phyloP scores from a whole-genome alignment of 2,113 vertebrate species.

The Oncorhynchus tshawytscha region DNA sequence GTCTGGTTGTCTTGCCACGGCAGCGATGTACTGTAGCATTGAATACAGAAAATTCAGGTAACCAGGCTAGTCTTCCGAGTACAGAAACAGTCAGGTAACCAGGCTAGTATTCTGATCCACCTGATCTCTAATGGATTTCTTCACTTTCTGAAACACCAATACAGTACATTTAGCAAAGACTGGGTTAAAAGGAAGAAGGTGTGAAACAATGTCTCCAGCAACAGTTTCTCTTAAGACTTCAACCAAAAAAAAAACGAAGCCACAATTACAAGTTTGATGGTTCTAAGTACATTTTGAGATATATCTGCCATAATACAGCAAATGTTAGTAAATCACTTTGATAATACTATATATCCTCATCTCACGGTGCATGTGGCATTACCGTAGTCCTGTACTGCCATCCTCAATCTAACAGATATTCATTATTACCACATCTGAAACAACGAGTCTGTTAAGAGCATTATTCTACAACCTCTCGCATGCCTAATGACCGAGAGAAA shows the following conservation, averaged over 20 bases:
- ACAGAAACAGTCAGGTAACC: not conserved
- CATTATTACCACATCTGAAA: slow-evolving; percentile 19
- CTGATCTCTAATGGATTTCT: not conserved
- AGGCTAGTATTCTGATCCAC: not conserved
- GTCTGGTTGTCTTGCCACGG: too few relatives aligned
- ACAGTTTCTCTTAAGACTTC: too few relatives aligned
- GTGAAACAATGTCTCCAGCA: too few relatives aligned
- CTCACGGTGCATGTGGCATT: slow-evolving; percentile 26
- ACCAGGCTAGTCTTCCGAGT: too few relatives aligned
- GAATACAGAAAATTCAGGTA: too few relatives aligned
- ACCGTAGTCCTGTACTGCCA: slow-evolving; percentile 25
- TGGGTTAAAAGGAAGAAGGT: too few relatives aligned
- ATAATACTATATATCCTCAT: slow-evolving; percentile 49
- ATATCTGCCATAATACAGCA: not conserved
- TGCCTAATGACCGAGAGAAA: slow-evolving; percentile 57
- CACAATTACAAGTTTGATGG: not conserved
- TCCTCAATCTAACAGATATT: slow-evolving; percentile 35
- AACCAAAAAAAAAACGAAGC: not conserved
- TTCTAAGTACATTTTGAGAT: not conserved
- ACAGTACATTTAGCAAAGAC: too few relatives aligned
- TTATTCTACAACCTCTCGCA: slow-evolving; percentile 44
- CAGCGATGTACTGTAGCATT: too few relatives aligned
- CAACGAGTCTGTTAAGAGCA: slow-evolving; percentile 54
- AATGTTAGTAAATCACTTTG: not conserved
- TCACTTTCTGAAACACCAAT: not conserved